A percentile compares a stretch with the other conserved stretches of the same genome.
These are phyloP conservation scores for Axinella damicornis DNA, from an alignment of 37 sponge, comb jelly and placozoan species.

Conservation along the genomic window DNA sequence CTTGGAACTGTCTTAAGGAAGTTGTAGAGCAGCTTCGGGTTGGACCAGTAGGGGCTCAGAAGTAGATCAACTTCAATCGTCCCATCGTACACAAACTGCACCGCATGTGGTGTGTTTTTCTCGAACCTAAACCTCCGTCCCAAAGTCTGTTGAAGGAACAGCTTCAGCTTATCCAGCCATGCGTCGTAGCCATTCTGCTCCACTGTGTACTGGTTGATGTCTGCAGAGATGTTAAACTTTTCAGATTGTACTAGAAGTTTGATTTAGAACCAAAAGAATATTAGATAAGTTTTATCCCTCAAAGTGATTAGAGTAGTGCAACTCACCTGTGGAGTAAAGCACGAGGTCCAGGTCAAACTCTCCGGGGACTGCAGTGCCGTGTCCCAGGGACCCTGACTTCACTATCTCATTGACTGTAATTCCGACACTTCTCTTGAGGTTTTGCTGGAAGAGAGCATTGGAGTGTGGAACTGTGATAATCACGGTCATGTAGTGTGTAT, in stretches of 20 bases:
- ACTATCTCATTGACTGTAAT: conserved; percentile 21
- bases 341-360: conserved; percentile 61
- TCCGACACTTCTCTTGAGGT: neutral
- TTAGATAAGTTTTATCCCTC: no score
- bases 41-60: conserved; percentile 52
- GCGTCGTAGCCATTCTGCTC: neutral
- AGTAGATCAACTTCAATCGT: conserved; percentile 56
- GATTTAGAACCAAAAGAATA: no score
- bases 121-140: neutral
- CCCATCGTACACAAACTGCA: conserved; percentile 17
- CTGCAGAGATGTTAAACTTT: neutral
- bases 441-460: no score
- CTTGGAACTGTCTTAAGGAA: conserved; percentile 10
- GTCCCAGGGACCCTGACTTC: conserved; percentile 48
- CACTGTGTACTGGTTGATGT: conserved; percentile 9
- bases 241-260: no score
- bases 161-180: conserved; percentile 5
- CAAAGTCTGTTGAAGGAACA: conserved; percentile 1
- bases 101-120: neutral
- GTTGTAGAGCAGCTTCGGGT: conserved; percentile 8
- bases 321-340: conserved; percentile 40
- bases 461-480: no score
- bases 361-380: conserved; percentile 58
- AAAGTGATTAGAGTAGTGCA: no score
- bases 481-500: no score